Base-by-base conservation (phyloP, 2,797 vertebrate species). In the Rousettus madagascariensis region DNA sequence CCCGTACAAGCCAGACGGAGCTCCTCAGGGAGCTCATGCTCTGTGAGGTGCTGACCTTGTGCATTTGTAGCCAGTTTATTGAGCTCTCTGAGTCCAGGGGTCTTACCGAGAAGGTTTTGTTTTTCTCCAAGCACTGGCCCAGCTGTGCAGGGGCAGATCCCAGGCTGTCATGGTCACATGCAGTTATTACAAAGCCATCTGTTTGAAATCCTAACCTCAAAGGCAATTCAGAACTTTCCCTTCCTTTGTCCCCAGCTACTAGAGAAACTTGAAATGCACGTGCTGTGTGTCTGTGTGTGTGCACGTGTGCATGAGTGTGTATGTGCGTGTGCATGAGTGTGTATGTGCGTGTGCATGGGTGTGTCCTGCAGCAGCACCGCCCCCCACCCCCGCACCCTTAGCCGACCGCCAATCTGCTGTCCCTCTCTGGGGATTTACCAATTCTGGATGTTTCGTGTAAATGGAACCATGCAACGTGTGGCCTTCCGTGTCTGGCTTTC, bases 381-480 rank as follows among this genome's bases (percentile, higher is more conserved):
- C 28, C 26, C 65, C 59, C 59, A n/a, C n/a, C n/a, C n/a, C n/a
- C n/a, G n/a, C 22, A 33, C 33, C 33, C 38, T 16, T 11, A 41
- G 51, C 33, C 61, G 46, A 5, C 33, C 36, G 3, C 46, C 28
- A 0, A 2, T 9, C 41, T 30, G n/a, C 12, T 9, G 57, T 46
- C 84, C 43, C 19, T 49, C 78, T 55, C 66, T 33, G 3, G 5
- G 78, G 1, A 26, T 22, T 61, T 49, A 26, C 53, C 87, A 16
- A 0, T 8, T 26, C 55, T 26, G 17, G 19, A 49, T 3, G 6
- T 5, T 43, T 26, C 6, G 0, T 8, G 20, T 33, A 16, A n/a
- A 26, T 5, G 16, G 17, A 49, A 20, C 51, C n/a, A 13, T 15
- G 12, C 0, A 1, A 3, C 2, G 0, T 0, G 5, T 43, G 38